Conservation (phyloP, 1,140 invertebrate species). For the Drosophila mauritiana region DNA sequence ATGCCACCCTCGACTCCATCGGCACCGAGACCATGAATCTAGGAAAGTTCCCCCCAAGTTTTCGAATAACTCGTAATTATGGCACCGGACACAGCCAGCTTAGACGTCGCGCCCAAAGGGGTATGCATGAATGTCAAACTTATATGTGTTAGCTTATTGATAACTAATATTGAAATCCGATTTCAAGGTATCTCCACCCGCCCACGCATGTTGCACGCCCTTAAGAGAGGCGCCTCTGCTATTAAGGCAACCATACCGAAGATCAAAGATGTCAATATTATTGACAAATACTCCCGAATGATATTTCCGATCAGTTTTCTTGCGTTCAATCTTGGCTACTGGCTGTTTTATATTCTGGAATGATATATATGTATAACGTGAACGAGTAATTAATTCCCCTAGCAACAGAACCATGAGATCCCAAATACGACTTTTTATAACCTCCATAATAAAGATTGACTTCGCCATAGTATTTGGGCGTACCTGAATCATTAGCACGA, state of each 20-base stretch:
- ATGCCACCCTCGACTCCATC: slow-evolving; percentile 78
- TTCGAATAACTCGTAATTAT: slow-evolving; percentile 89
- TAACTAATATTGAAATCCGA: background rate
- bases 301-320: slow-evolving; percentile 97
- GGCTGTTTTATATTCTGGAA: slow-evolving; percentile 95
- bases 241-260: slow-evolving; percentile 93
- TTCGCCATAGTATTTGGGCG: slow-evolving; percentile 16
- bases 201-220: slow-evolving; percentile 91
- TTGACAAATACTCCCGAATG: slow-evolving; percentile 97
- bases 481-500: background rate
- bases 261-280: slow-evolving; percentile 98
- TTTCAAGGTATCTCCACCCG: slow-evolving; percentile 84
- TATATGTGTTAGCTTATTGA: too few relatives aligned
- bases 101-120: slow-evolving; percentile 87
- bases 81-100: slow-evolving; percentile 86
- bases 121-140: slow-evolving; percentile 65
- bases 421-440: slow-evolving; percentile 12
- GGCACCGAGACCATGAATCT: slow-evolving; percentile 86
- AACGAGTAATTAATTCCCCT: slow-evolving; percentile 6
- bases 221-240: slow-evolving; percentile 91
- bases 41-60: slow-evolving; percentile 91
- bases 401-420: slow-evolving; percentile 3
- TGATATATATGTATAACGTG: slow-evolving; percentile 62
- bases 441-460: slow-evolving; percentile 14
- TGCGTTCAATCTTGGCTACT: slow-evolving; percentile 96